A percentile compares a stretch with the other conserved stretches of the same genome.
These are phyloP conservation scores for Lydus trimaculatus DNA, from an alignment of 2,888 invertebrate species.

Conservation along the genomic window DNA sequence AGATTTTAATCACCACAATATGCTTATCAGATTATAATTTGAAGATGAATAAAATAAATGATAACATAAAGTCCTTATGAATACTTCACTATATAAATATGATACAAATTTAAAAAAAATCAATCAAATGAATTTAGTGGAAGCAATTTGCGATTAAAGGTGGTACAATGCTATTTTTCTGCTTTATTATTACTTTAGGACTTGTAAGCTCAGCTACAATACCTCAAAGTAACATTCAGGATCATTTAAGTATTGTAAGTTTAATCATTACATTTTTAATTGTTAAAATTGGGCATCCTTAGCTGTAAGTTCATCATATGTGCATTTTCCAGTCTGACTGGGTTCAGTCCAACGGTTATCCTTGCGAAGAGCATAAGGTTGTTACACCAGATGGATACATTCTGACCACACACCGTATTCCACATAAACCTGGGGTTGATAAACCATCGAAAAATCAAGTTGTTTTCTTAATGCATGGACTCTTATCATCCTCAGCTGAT, in stretches of 20 bases:
- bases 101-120: not conserved
- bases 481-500: constrained; percentile 62
- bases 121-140: too few relatives aligned
- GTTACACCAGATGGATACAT: constrained; percentile 65
- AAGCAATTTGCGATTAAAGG: not conserved
- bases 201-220: not conserved
- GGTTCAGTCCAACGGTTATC: constrained; percentile 55
- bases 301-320: not conserved
- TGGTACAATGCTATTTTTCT: not conserved
- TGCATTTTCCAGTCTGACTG: constrained; percentile 53
- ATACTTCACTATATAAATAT: too few relatives aligned
- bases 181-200: not conserved
- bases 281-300: not conserved
- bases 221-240: not conserved
- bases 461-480: constrained; percentile 63
- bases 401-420: constrained; percentile 64
- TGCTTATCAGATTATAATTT: too few relatives aligned
- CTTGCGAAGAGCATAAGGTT: constrained; percentile 53
- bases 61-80: too few relatives aligned
- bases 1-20: too few relatives aligned
- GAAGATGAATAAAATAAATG: too few relatives aligned
- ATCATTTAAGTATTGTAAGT: constrained; percentile 10
- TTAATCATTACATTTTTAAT: not conserved
- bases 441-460: constrained; percentile 58
- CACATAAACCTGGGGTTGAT: constrained; percentile 59